Base-by-base conservation (phyloP, 1,140 invertebrate species). In the Planococcus citri region DNA sequence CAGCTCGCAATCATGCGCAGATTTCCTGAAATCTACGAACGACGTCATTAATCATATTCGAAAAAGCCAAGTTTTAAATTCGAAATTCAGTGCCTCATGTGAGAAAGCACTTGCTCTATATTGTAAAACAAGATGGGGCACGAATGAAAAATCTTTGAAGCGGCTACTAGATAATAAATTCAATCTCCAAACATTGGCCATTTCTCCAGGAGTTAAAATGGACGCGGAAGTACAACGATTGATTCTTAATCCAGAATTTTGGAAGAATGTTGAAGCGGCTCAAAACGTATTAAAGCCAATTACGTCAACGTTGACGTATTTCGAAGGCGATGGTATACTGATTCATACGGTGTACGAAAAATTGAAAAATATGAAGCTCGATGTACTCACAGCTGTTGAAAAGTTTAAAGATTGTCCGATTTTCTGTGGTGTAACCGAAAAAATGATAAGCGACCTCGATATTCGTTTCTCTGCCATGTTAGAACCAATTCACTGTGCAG, bases 1-100 rank as follows among this genome's bases (percentile, higher is more conserved):
- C 60, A 74, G 71, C 27, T 71, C 75, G 21, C 73, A 73, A 61
- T 72, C 72, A n/a, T 22, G 75, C 76, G n/a, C n/a, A n/a, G n/a
- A n/a, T n/a, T n/a, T n/a, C n/a, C n/a, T n/a, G n/a, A n/a, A n/a
- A n/a, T n/a, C n/a, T n/a, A n/a, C n/a, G n/a, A n/a, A n/a, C n/a
- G n/a, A n/a, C n/a, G n/a, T n/a, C n/a, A n/a, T n/a, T n/a, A n/a
- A n/a, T n/a, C n/a, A n/a, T n/a, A n/a, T n/a, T n/a, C n/a, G n/a
- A n/a, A n/a, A n/a, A n/a, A n/a, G 64, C 33, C 64, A 67, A 29
- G 33, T 69, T 41, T 37, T 41, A 69, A 37, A 69, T 69, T 22
- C 68, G 22, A 21, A 69, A 22, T 69, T 37, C 29, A 57, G 10
- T 51, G 58, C 51, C 20, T 10, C 14, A 14, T 51, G 24, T 25